phyloP scores from a whole-genome alignment of 2,113 vertebrate species.

The Aplodontia rufa region DNA sequence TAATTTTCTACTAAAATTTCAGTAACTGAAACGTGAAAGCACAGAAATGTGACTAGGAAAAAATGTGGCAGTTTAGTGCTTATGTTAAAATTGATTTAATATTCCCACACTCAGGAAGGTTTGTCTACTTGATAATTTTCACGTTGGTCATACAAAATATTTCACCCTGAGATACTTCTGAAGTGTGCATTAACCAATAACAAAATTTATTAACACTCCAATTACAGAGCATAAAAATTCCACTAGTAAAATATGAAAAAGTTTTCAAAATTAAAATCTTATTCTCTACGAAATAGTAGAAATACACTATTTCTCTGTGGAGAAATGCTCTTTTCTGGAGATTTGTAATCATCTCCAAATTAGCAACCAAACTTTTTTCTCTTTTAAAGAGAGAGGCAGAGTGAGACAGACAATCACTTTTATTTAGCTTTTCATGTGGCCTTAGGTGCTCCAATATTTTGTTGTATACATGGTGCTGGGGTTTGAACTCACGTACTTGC shows the following conservation, averaged over 20 bases:
- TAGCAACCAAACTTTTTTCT: not conserved
- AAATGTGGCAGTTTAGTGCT: not conserved
- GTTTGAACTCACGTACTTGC: no score
- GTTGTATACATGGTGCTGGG: no score
- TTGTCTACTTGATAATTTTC: no score
- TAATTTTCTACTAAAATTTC: not conserved
- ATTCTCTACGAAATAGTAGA: not conserved
- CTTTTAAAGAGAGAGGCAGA: no score
- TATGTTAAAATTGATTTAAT: conserved; percentile 16
- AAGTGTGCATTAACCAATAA: not conserved
- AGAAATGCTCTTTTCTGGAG: not conserved
- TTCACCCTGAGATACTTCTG: not conserved
- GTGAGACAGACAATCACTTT: no score
- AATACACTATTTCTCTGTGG: no score
- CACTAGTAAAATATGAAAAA: conserved; percentile 24
- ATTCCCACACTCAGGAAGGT: not conserved
- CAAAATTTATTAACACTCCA: conserved; percentile 1
- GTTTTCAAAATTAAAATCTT: conserved; percentile 41
- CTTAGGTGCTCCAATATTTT: no score
- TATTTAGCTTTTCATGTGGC: no score
- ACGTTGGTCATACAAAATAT: not conserved
- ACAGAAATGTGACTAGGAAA: conserved; percentile 1
- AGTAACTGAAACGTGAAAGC: conserved; percentile 22
- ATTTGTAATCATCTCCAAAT: not conserved
- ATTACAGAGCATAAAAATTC: not conserved